phyloP scores from a whole-genome alignment of 2,113 vertebrate genomes.

The Bungarus multicinctus region DNA sequence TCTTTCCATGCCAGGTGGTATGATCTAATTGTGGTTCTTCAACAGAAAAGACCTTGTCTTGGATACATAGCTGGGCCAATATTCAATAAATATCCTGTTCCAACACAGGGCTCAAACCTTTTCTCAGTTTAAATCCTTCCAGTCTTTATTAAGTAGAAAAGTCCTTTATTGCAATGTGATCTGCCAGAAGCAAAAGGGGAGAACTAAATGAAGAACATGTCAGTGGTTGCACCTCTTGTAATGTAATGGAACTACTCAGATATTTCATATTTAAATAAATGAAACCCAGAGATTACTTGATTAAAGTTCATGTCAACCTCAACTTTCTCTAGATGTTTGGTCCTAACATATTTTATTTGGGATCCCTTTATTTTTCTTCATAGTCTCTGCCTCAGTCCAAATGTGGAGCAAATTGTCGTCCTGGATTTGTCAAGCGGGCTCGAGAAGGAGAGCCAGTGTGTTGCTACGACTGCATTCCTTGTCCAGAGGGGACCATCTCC shows the following conservation, averaged over 20 bases:
- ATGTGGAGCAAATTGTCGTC: too few species aligned
- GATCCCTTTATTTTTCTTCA: too few species aligned
- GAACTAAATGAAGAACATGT: not conserved
- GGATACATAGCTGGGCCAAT: not conserved
- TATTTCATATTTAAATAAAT: not conserved
- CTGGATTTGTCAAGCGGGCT: too few species aligned
- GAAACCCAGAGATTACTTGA: not conserved
- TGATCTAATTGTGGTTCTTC: not conserved
- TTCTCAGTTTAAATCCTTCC: not conserved
- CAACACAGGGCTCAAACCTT: not conserved
- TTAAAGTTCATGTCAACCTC: too few species aligned
- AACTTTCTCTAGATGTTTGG: too few species aligned
- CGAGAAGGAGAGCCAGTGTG: too few species aligned
- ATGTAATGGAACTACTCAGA: not conserved
- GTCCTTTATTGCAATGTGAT: too few species aligned
- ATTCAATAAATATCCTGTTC: not conserved
- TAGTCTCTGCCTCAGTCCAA: too few species aligned
- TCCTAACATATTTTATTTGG: too few species aligned
- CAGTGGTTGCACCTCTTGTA: not conserved
- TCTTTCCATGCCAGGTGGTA: not conserved
- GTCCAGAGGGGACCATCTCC: too few species aligned
- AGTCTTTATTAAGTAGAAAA: not conserved
- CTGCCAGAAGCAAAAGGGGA: too few species aligned
- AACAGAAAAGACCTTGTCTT: not conserved
- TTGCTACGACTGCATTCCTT: too few species aligned